These are phyloP conservation scores for Scomber colias DNA, from an alignment of 2,113 vertebrate species.

Conservation along the genomic window DNA sequence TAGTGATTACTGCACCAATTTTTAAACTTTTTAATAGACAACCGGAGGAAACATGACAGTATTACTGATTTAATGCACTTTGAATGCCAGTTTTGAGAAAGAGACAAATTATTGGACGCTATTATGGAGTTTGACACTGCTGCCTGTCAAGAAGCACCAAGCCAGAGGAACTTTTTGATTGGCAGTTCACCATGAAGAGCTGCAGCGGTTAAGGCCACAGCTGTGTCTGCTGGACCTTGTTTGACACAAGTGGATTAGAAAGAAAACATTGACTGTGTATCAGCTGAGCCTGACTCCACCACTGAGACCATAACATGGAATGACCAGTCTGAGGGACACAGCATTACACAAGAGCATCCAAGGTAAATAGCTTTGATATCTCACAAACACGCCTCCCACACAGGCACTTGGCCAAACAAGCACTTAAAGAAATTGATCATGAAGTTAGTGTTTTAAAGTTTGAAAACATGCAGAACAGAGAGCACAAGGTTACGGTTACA, in stretches of 20 bases:
- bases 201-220: slow-evolving; percentile 15
- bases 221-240: slow-evolving; percentile 44
- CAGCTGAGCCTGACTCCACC: slow-evolving; percentile 22
- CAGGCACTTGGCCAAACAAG: slow-evolving; percentile 56
- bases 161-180: slow-evolving; percentile 22
- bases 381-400: slow-evolving; percentile 25
- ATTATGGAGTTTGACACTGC: slow-evolving; percentile 5
- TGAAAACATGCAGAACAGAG: not conserved
- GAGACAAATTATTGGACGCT: not conserved
- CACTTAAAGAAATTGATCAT: slow-evolving; percentile 50
- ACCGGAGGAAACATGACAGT: slow-evolving; percentile 44
- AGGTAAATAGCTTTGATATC: slow-evolving; percentile 63
- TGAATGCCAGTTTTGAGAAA: slow-evolving; percentile 32
- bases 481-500: not conserved
- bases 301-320: slow-evolving; percentile 15
- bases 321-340: slow-evolving; percentile 23
- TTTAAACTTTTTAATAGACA: not conserved
- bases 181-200: slow-evolving; percentile 34
- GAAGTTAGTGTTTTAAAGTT: slow-evolving; percentile 9
- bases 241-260: slow-evolving; percentile 35
- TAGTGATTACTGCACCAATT: slow-evolving; percentile 60
- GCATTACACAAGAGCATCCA: slow-evolving; percentile 10
- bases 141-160: slow-evolving; percentile 8
- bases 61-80: slow-evolving; percentile 67
- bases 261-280: slow-evolving; percentile 23